Percentiles rank a stretch among this genome's conserved stretches.
phyloP scores from a whole-genome alignment of 2,888 invertebrate species.

The Lepetodrilus schrolli region DNA sequence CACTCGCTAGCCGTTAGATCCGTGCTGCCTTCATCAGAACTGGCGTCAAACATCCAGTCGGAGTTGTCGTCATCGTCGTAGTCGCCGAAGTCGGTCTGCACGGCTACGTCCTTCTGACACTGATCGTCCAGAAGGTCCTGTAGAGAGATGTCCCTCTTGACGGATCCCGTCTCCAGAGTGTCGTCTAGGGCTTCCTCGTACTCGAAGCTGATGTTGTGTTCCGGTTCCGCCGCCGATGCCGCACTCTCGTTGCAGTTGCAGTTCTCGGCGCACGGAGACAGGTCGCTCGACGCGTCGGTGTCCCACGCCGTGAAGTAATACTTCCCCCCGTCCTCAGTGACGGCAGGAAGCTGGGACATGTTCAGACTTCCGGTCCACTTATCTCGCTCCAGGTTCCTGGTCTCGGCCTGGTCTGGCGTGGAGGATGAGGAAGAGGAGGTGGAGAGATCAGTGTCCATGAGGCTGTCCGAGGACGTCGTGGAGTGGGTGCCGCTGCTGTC shows the following conservation, averaged over 20 bases:
- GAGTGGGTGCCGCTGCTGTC: neutral
- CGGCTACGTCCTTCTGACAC: slow-evolving; percentile 35
- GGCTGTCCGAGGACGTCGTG: neutral
- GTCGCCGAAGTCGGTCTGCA: slow-evolving; percentile 38
- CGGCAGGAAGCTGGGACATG: neutral
- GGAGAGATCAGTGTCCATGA: slow-evolving; percentile 25
- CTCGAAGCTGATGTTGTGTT: slow-evolving; percentile 55
- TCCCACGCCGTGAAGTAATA: slow-evolving; percentile 16
- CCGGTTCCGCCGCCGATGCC: neutral
- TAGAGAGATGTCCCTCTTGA: slow-evolving; percentile 41
- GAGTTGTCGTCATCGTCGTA: slow-evolving; percentile 12
- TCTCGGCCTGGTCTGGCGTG: neutral
- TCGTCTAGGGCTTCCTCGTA: slow-evolving; percentile 51
- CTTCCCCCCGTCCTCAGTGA: neutral
- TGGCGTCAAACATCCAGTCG: slow-evolving; percentile 21
- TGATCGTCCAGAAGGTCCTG: slow-evolving; percentile 45
- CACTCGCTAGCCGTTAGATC: neutral
- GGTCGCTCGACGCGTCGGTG: neutral
- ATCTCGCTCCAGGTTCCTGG: neutral
- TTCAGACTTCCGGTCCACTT: neutral
- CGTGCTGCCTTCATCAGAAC: slow-evolving; percentile 29
- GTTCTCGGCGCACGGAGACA: slow-evolving; percentile 9
- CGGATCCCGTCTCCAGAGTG: slow-evolving; percentile 49
- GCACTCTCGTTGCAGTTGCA: neutral
- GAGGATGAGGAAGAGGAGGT: neutral